Base-by-base conservation (phyloP, 2,113 vertebrate genomes). In the Mola mola region DNA sequence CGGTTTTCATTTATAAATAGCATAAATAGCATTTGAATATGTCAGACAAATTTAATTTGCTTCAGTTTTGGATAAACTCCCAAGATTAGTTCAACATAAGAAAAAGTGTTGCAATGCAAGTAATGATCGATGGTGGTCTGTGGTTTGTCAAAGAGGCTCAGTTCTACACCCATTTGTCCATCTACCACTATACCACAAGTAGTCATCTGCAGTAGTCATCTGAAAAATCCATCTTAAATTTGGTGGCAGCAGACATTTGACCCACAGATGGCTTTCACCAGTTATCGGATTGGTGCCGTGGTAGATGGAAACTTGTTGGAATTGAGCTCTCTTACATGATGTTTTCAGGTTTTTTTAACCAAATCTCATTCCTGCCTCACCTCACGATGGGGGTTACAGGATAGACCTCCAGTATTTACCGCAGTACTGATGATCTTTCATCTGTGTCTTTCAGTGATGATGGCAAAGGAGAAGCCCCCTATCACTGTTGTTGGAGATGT, bases 401-500 rank as follows among this genome's bases (percentile, higher is more conserved):
- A 51, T 1, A 25, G 4, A 42, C 1, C 1, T 19, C 0, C 6
- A 0, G 5, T 33, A 2, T 11, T 34, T 25, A 17, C 26, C n/a
- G 21, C 4, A 25, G 43, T n/a, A 51, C 6, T 49, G 42, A 24
- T 21, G 1, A 40, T 34, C 0, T 3, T 58, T 42, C n/a, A 0
- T 72, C 10, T 73, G 50, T 76, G 6, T 82, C 15, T 84, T 78
- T 24, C 75, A 98, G 97, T 98, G 78, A 96, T 99, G 97, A 99
- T 98, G 94, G 95, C 97, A 37, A 99, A 99, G 84, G 97, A 99
- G 90, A 99, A 99, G 67, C 97, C 97, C 0, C 97, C 97, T 0
- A 99, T 99, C 75, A 97, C 95, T 2, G 96, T 99, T 8, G 97
- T 99, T 0, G 97, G 97, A 76, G 97, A 99, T 0, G 97, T 99